Conservation (phyloP, 53 echinoderm and acorn worm genomes). For the Echinometra lucunter region DNA sequence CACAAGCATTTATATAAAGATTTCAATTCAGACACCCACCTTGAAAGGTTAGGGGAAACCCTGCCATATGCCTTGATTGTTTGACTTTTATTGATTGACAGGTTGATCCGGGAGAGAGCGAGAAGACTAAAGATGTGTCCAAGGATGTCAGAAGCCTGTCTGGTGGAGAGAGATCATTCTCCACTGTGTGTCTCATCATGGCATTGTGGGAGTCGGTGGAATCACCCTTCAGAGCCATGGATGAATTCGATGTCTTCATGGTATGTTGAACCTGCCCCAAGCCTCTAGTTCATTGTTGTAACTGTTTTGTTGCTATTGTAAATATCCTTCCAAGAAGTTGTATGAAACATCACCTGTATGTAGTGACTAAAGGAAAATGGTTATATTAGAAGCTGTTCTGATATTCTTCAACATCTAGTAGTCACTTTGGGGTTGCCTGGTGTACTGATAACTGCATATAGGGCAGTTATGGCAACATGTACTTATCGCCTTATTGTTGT, state of each 20-base stretch:
- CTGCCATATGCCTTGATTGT: no score
- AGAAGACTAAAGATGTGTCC: background rate
- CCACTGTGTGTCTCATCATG: constrained; percentile 98
- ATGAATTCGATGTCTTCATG: constrained; percentile 99
- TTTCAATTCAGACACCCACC: no score
- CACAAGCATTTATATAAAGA: no score
- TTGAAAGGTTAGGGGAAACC: no score
- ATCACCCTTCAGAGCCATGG: constrained; percentile 92
- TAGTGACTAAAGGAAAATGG: background rate
- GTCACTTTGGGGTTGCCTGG: background rate
- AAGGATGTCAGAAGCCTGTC: constrained; percentile 86
- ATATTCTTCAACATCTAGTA: background rate
- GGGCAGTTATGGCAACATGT: no score
- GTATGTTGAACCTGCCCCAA: constrained; percentile 63
- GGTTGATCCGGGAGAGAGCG: constrained; percentile 5
- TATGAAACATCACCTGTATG: background rate
- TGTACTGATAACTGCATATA: no score
- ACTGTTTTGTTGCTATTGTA: background rate
- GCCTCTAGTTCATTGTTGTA: background rate
- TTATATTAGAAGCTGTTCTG: no score
- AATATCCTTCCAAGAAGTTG: background rate
- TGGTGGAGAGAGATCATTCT: constrained; percentile 92
- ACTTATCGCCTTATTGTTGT: no score
- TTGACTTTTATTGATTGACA: background rate
- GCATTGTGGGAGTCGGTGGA: constrained; percentile 97